Evolutionary conservation across 2,797 vertebrate genomes (phyloP), one percentile per base, ranked within the genome.

Genomic region (Coregonus ussuriensis): DNA sequence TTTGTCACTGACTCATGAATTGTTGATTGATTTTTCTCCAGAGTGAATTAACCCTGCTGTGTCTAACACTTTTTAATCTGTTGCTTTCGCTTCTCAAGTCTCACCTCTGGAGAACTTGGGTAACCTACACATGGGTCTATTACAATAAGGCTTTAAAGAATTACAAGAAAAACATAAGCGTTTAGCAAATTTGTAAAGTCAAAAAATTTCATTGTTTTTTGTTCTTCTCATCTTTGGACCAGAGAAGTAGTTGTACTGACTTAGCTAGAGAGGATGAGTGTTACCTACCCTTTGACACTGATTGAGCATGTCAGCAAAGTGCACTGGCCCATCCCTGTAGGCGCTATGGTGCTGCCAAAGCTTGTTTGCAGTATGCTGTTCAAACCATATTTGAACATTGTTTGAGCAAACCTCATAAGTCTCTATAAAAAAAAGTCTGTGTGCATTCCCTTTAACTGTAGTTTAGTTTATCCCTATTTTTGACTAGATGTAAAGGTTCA

Each of bases 211-310:
- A 9, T 9, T 47, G 41, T 11, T 47, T 47, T 13, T 47, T 47
- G 41, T 47, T 47, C 41, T 47, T 47, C 41, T 47, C 9, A 11
- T 47, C 41, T 11, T 47, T 47, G 41, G 41, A 47, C 9, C 9
- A 47, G 41, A 47, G 41, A 47, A 47, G 41, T 13, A 47, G 41
- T 47, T 47, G 56, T 62, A 21, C n/a, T 62, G 56, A 25, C n/a
- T 62, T 62, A 47, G 41, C 41, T 13, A n/a, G 18, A 62, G 56
- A 62, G 56, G 56, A 21, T 62, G 15, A n/a, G 56, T 62, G n/a
- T 62, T n/a, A 62, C 56, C 18, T 62, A 62, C n/a, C 56, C n/a
- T n/a, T 62, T 62, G 56, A 62, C 56, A 62, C 56, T 62, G 56
- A 62, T 62, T 9, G 56, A 62, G n/a, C 56, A n/a, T 62, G 56